phyloP scores from a whole-genome alignment of 2,797 vertebrate genomes.

The Ptychobarbus kaznakovi region DNA sequence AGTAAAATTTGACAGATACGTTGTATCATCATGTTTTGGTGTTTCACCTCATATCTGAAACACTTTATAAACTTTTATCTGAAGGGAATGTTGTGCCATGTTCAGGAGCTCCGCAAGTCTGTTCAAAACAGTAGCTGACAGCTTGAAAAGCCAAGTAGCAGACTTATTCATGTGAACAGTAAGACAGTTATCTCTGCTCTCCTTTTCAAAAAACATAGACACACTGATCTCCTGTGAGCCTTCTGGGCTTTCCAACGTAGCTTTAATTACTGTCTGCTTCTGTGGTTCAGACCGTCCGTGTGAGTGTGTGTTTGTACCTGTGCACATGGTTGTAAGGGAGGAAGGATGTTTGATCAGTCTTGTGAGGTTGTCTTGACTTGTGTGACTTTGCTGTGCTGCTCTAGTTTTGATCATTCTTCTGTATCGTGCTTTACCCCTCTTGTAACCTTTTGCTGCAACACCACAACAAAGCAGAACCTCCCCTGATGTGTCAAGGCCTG shows the following conservation, averaged over 20 bases:
- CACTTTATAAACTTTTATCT: constrained; percentile 29
- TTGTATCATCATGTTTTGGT: constrained; percentile 15
- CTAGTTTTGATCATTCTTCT: constrained; percentile 38
- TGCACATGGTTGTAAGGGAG: constrained; percentile 33
- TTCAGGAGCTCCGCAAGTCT: constrained; percentile 27
- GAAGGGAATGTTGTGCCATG: background rate
- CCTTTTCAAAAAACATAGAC: constrained; percentile 48
- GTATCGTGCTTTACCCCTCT: background rate
- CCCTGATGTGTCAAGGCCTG: constrained; percentile 50
- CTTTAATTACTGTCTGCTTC: constrained; percentile 62
- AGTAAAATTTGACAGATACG: constrained; percentile 1
- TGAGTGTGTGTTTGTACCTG: constrained; percentile 45
- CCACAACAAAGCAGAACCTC: constrained; percentile 39
- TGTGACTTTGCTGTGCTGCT: constrained; percentile 39
- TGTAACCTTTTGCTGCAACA: constrained; percentile 17
- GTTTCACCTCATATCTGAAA: constrained; percentile 15
- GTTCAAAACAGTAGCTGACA: constrained; percentile 49
- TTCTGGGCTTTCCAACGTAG: constrained; percentile 55
- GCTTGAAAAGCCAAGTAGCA: constrained; percentile 36
- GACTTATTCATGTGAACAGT: constrained; percentile 51
- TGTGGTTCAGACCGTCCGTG: constrained; percentile 45
- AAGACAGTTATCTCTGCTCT: constrained; percentile 45
- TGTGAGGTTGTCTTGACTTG: constrained; percentile 53
- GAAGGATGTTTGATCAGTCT: constrained; percentile 49
- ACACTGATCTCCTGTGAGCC: constrained; percentile 55